Evolutionary conservation across 37 sponge, comb jelly and placozoan species (phyloP).

Genomic region (Cliona cf. orientalis): DNA sequence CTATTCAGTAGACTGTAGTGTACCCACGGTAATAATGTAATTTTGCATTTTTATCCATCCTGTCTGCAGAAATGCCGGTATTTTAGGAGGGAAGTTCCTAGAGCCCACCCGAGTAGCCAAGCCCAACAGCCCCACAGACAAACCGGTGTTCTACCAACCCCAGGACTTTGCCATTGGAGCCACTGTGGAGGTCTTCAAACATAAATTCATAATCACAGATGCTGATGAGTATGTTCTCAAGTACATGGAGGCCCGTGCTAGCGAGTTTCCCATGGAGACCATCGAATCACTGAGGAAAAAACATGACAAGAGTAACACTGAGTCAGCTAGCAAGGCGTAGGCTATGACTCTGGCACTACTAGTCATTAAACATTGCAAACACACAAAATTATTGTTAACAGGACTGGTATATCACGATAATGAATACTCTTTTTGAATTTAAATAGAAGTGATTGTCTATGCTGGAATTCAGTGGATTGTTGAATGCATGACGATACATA

Average conservation of each 20-base stretch:
- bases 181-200: constrained; percentile 87
- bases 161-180: constrained; percentile 90
- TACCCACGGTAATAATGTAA: too few species aligned
- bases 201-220: constrained; percentile 90
- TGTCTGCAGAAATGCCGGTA: constrained; percentile 95
- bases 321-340: too few species aligned
- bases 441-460: too few species aligned
- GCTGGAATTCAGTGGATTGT: too few species aligned
- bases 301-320: constrained; percentile 53
- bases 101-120: constrained; percentile 83
- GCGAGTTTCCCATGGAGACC: constrained; percentile 75
- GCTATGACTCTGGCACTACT: too few species aligned
- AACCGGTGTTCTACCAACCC: constrained; percentile 85
- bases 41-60: too few species aligned
- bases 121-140: constrained; percentile 75
- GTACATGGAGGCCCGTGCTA: constrained; percentile 77
- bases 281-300: constrained; percentile 80
- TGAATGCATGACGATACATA: too few species aligned
- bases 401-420: too few species aligned
- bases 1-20: too few species aligned
- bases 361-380: too few species aligned
- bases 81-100: constrained; percentile 92
- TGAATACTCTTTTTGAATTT: too few species aligned
- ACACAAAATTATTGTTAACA: too few species aligned
- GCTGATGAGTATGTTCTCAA: constrained; percentile 92